These are phyloP conservation scores for Plebejus melissa DNA, from an alignment of 2,888 invertebrate species.

Conservation along the genomic window DNA sequence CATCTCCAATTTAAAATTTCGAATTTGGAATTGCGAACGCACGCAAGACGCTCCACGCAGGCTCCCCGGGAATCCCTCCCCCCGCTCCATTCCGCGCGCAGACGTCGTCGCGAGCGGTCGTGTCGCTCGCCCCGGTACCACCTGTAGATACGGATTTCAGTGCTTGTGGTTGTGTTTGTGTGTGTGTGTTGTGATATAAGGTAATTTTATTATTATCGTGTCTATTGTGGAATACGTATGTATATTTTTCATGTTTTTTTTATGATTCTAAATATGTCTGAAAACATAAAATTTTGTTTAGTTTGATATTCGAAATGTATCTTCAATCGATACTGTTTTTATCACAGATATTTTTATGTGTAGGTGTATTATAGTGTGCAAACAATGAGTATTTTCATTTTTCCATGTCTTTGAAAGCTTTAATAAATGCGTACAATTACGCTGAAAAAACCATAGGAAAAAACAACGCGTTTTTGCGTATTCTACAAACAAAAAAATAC, in stretches of 20 bases:
- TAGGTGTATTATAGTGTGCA: no score
- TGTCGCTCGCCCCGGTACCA: constrained; percentile 41
- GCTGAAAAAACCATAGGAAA: background rate
- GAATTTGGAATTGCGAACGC: constrained; percentile 21
- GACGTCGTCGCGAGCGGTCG: constrained; percentile 47
- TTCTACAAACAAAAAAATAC: background rate
- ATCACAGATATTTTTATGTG: no score
- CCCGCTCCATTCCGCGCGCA: constrained; percentile 52
- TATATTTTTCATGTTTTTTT: background rate
- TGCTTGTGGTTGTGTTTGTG: constrained; percentile 4
- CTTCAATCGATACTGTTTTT: background rate
- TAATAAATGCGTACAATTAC: background rate
- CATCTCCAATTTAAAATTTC: constrained; percentile 2
- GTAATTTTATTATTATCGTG: constrained; percentile 13
- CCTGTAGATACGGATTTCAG: constrained; percentile 50
- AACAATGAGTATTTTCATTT: no score
- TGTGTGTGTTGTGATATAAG: constrained; percentile 5
- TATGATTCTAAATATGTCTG: background rate
- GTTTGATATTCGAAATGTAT: background rate
- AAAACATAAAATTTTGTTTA: background rate
- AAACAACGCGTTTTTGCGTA: background rate
- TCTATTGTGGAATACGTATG: background rate
- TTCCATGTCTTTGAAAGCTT: background rate
- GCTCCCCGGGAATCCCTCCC: constrained; percentile 58
- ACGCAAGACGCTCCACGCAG: constrained; percentile 50